Conservation (phyloP, 2,113 vertebrate genomes). For the Philantomba maxwellii region DNA sequence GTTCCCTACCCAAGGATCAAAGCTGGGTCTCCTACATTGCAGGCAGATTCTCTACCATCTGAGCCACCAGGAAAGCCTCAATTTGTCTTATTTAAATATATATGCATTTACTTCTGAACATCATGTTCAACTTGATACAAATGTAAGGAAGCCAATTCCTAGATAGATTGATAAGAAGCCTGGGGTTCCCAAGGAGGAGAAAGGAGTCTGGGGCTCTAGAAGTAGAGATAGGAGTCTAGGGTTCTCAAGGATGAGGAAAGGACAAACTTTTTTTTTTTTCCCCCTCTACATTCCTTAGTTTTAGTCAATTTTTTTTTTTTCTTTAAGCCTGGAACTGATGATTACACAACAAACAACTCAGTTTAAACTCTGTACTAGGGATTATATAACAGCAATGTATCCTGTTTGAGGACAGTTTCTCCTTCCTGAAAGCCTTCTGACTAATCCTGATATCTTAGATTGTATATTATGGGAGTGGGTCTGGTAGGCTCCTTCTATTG, state of each 20-base stretch:
- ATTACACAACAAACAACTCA: too few species aligned
- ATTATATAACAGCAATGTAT: too few species aligned
- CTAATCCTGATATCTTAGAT: too few species aligned
- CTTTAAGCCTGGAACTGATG: too few species aligned
- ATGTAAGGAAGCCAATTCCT: neutral
- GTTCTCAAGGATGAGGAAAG: neutral
- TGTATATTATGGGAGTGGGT: too few species aligned
- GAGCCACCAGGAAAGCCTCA: neutral
- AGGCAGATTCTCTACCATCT: neutral
- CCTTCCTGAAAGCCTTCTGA: too few species aligned
- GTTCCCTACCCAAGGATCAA: neutral
- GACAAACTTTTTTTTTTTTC: neutral
- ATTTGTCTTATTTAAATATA: neutral
- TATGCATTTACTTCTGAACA: neutral
- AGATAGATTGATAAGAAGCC: neutral
- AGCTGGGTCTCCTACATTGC: neutral
- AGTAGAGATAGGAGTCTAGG: neutral
- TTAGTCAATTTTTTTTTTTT: too few species aligned
- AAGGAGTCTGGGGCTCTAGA: neutral
- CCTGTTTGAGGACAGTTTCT: too few species aligned
- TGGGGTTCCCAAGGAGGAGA: neutral
- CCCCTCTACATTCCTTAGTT: neutral
- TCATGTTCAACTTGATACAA: neutral
- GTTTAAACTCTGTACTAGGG: too few species aligned
- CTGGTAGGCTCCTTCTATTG: too few species aligned